phyloP scores from a whole-genome alignment of 2,797 vertebrate genomes.

The Trachops cirrhosus region DNA sequence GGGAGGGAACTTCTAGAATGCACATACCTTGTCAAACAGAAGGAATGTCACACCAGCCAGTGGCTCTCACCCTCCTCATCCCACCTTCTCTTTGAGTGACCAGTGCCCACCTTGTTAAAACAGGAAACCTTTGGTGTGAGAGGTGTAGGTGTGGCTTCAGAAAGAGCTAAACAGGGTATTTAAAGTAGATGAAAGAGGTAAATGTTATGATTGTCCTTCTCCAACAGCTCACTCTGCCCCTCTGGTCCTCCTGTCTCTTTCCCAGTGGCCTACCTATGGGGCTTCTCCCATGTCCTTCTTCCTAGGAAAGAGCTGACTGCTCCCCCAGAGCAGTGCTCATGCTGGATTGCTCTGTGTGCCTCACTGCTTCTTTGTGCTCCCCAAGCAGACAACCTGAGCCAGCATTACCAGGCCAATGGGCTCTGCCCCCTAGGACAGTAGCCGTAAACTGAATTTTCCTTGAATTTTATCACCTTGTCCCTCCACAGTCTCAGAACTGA shows the following conservation, averaged over 20 bases:
- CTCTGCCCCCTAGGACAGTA: not conserved
- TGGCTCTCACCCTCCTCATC: not conserved
- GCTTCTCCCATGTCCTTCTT: not conserved
- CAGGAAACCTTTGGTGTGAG: not conserved
- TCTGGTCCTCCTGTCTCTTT: not conserved
- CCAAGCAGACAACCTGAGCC: not conserved
- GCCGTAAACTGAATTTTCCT: not conserved
- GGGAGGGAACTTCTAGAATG: not conserved
- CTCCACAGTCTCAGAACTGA: not conserved
- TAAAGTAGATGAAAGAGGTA: not conserved
- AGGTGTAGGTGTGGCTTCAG: not conserved
- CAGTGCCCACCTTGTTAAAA: not conserved
- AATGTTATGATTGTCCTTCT: not conserved
- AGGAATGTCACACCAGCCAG: not conserved
- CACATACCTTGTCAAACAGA: not conserved
- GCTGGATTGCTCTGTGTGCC: fast-evolving
- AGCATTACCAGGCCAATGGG: no score
- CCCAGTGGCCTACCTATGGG: not conserved
- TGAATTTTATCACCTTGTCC: not conserved
- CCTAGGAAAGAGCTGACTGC: not conserved
- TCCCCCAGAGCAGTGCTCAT: not conserved
- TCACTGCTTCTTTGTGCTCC: not conserved
- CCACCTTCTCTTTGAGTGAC: not conserved
- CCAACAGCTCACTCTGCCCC: not conserved
- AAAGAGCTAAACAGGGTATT: not conserved